phyloP scores from a whole-genome alignment of 2,113 vertebrate species.

The Pholis gunnellus region DNA sequence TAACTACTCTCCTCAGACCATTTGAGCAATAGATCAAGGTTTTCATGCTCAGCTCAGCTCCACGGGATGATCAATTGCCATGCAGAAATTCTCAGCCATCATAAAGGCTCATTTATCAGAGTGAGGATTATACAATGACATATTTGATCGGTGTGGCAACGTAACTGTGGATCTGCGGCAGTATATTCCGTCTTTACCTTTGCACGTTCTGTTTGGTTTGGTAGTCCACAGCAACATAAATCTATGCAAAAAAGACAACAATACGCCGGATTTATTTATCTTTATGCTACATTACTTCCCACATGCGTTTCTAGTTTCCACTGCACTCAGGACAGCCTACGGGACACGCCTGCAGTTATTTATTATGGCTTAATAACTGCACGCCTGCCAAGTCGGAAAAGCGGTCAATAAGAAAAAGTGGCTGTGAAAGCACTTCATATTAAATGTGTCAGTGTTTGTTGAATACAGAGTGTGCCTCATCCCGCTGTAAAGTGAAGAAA shows the following conservation, averaged over 20 bases:
- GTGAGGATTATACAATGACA: slow-evolving; percentile 40
- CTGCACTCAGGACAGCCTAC: slow-evolving; percentile 41
- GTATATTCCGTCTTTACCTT: slow-evolving; percentile 9
- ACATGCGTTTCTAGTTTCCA: slow-evolving; percentile 48
- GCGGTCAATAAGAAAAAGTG: slow-evolving; percentile 71
- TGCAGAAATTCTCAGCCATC: slow-evolving; percentile 47
- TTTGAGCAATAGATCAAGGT: slow-evolving; percentile 50
- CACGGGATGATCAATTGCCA: slow-evolving; percentile 53
- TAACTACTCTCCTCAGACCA: slow-evolving; percentile 47
- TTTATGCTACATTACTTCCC: slow-evolving; percentile 63
- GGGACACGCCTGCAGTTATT: slow-evolving; percentile 64
- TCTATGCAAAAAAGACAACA: slow-evolving; percentile 21
- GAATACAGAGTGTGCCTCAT: slow-evolving; percentile 60
- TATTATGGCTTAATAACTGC: slow-evolving; percentile 74
- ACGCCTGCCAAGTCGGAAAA: slow-evolving; percentile 65
- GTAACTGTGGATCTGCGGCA: background rate
- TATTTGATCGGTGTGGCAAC: slow-evolving; percentile 27
- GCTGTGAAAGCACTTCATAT: slow-evolving; percentile 69
- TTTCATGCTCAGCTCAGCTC: slow-evolving; percentile 43
- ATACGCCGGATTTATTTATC: slow-evolving; percentile 31
- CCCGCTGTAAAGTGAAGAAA: slow-evolving; percentile 54
- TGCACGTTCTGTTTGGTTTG: slow-evolving; percentile 7
- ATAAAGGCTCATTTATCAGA: slow-evolving; percentile 64
- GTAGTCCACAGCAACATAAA: slow-evolving; percentile 3
- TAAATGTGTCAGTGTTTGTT: slow-evolving; percentile 71